Evolutionary conservation across 2,113 vertebrate species (phyloP).

Genomic region (Passer domesticus): DNA sequence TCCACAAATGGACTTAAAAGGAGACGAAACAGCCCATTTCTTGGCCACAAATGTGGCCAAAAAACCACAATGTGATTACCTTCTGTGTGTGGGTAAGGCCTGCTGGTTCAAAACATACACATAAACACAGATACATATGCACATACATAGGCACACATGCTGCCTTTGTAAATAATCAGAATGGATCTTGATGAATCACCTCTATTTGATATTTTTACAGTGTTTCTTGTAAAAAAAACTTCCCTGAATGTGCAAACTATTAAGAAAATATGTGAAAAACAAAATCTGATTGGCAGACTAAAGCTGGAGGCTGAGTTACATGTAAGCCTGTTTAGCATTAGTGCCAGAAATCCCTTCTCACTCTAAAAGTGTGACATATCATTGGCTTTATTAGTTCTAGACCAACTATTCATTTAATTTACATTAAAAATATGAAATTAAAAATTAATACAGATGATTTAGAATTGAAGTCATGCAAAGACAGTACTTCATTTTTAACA

Average conservation of each 20-base stretch:
- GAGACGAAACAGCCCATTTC: not conserved
- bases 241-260: not conserved
- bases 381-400: not conserved
- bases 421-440: not conserved
- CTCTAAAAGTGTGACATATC: not conserved
- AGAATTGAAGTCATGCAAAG: not conserved
- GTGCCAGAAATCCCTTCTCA: not conserved
- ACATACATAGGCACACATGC: not conserved
- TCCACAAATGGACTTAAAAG: not conserved
- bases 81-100: not conserved
- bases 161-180: not conserved
- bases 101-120: not conserved
- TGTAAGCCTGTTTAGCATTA: not conserved
- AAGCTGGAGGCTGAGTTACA: not conserved
- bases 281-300: not conserved
- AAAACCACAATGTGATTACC: not conserved
- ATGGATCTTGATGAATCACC: not conserved
- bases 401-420: not conserved
- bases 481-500: not conserved
- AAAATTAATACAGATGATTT: not conserved
- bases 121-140: not conserved
- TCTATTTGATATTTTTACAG: not conserved
- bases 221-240: not conserved
- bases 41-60: not conserved
- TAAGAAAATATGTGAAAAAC: conserved; percentile 11